Base-by-base conservation (phyloP, 2,888 invertebrate genomes). In the Rhyacophila evoluta region DNA sequence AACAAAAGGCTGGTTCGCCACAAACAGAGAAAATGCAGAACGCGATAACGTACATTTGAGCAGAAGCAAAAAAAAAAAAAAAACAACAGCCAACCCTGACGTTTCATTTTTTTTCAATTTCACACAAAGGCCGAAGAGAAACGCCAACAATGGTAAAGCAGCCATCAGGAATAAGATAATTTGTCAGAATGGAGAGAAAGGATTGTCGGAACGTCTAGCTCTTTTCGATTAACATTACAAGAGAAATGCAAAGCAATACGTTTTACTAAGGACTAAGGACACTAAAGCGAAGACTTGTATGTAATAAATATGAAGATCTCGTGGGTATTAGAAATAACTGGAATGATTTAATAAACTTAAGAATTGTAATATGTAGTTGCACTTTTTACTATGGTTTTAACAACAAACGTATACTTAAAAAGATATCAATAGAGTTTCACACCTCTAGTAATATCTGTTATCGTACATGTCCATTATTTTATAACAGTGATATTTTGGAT, bases 101-200 rank as follows among this genome's bases (percentile, higher is more conserved):
- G 33, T 28, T 19, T 55, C 33, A 74, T 41, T 37, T 74, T 29
- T 77, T 73, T 79, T 77, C 70, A 15, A n/a, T 71, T 74, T 72
- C 28, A n/a, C 19, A 19, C 28, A 73, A 73, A 73, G 19, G 19
- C 75, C 69, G 78, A 68, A 67, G 70, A 71, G 39, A 79, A 68
- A 25, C 39, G 29, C 15, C 55, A 15, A 78, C 75, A 74, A 55
- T 71, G 69, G 74, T 41, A 79, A 72, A 74, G 74, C 73, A 74
- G 75, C 73, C 75, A 72, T 77, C 72, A 71, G 41, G 41, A 74
- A 69, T 75, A 78, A 80, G 55, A 74, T 74, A 80, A 81, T 81
- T 81, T 81, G 80, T 81, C 80, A 81, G 37, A 74, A 36, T 55
- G 11, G 67, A 71, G 70, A 74, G 74, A 79, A 81, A 79, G 81